These are phyloP conservation scores for Cuniculus paca DNA, from an alignment of 2,797 vertebrate genomes.

Conservation along the genomic window DNA sequence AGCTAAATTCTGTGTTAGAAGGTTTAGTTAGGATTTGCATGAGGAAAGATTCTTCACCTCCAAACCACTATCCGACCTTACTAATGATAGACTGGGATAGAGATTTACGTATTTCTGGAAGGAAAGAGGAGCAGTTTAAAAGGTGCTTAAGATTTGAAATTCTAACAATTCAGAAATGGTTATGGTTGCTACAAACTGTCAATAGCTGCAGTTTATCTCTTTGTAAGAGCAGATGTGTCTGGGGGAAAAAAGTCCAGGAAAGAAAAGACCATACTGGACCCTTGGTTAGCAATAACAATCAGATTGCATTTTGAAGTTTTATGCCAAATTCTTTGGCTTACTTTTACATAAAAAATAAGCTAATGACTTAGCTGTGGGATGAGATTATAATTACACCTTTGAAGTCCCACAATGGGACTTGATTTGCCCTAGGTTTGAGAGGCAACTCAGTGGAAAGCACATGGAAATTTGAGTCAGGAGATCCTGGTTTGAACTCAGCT, in stretches of 20 bases:
- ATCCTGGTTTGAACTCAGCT: background rate
- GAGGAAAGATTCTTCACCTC: constrained; percentile 45
- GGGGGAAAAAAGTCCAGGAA: background rate
- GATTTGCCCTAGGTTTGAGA: constrained; percentile 45
- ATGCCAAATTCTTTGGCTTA: constrained; percentile 2
- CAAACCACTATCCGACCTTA: constrained; percentile 5
- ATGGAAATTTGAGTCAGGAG: constrained; percentile 34
- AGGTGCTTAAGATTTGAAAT: constrained; percentile 53
- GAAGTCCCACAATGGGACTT: constrained; percentile 46
- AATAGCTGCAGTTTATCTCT: constrained; percentile 3
- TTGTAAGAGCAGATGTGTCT: background rate
- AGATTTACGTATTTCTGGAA: constrained; percentile 56
- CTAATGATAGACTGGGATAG: constrained; percentile 14
- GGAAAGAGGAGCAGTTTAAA: constrained; percentile 19
- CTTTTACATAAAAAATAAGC: constrained; percentile 59
- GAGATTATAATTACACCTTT: constrained; percentile 65
- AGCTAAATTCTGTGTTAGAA: constrained; percentile 72
- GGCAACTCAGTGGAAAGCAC: constrained; percentile 7
- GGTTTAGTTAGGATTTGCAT: constrained; percentile 70
- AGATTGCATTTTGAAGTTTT: background rate
- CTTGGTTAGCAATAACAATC: background rate
- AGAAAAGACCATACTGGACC: background rate
- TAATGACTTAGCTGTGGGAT: constrained; percentile 42
- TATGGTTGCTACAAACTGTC: background rate
- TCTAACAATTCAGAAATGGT: constrained; percentile 59